Percentiles rank a stretch among this genome's conserved stretches.
phyloP scores from a whole-genome alignment of 2,888 invertebrate species.

The Caenorhabditis japonica region DNA sequence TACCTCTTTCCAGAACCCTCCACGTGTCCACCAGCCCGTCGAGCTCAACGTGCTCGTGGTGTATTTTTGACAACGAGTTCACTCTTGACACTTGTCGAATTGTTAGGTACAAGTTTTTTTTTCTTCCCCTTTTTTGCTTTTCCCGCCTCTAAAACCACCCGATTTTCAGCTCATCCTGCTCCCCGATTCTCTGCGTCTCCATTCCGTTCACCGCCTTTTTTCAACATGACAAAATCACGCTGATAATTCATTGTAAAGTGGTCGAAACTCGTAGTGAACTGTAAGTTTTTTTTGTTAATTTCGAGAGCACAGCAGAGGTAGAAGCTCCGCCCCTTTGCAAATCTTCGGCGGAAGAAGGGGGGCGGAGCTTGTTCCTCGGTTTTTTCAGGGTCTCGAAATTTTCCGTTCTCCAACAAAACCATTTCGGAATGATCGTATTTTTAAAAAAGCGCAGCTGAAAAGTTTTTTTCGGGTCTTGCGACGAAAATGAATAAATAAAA shows the following conservation, averaged over 20 bases:
- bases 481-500: no score
- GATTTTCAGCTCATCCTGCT: neutral
- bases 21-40: neutral
- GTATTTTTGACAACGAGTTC: slow-evolving; percentile 1
- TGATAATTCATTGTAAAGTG: slow-evolving; percentile 4
- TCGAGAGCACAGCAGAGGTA: no score
- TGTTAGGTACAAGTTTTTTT: neutral
- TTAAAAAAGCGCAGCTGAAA: no score
- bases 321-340: no score
- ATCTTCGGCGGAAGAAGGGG: no score
- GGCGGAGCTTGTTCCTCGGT: no score
- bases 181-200: slow-evolving; percentile 1
- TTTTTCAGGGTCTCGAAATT: no score
- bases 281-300: neutral
- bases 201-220: slow-evolving; percentile 1
- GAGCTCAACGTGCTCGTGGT: slow-evolving; percentile 1
- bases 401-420: no score
- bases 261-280: neutral
- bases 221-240: neutral
- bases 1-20: neutral
- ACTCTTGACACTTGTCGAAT: neutral
- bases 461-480: no score
- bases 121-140: no score
- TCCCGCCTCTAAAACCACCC: no score
- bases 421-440: no score